phyloP scores from a whole-genome alignment of 2,888 invertebrate species.

The Drepanosiphum platanoidis region DNA sequence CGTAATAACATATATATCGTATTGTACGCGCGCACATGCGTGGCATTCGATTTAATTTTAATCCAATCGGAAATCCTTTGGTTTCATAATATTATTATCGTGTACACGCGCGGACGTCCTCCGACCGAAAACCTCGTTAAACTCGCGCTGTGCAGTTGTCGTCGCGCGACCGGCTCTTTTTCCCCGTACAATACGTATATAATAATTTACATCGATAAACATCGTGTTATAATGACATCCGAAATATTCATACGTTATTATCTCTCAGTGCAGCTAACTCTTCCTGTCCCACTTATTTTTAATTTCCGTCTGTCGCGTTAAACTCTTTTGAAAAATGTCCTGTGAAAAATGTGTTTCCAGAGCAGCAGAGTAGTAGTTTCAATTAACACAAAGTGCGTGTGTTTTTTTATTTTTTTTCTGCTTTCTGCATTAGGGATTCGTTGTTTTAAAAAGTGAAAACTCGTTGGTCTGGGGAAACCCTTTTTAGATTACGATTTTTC shows the following conservation, averaged over 20 bases:
- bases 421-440: neutral
- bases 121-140: neutral
- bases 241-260: conserved; percentile 18
- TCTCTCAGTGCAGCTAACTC: neutral
- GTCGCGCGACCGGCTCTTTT: neutral
- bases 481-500: conserved; percentile 35
- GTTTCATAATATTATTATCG: neutral
- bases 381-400: conserved; percentile 33
- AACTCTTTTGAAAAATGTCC: neutral
- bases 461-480: conserved; percentile 1
- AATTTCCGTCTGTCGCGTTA: conserved; percentile 48
- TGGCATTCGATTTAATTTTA: neutral
- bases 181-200: neutral
- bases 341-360: neutral
- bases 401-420: too few species aligned
- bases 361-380: conserved; percentile 24
- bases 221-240: conserved; percentile 30
- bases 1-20: neutral
- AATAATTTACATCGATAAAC: conserved; percentile 20
- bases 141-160: neutral
- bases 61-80: neutral
- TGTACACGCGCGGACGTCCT: neutral
- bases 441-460: conserved; percentile 16
- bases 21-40: neutral
- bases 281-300: conserved; percentile 14